A percentile compares a stretch with the other conserved stretches of the same genome.
Conservation (phyloP, 2,113 vertebrate genomes). For the Ceuthmochares aereus region DNA sequence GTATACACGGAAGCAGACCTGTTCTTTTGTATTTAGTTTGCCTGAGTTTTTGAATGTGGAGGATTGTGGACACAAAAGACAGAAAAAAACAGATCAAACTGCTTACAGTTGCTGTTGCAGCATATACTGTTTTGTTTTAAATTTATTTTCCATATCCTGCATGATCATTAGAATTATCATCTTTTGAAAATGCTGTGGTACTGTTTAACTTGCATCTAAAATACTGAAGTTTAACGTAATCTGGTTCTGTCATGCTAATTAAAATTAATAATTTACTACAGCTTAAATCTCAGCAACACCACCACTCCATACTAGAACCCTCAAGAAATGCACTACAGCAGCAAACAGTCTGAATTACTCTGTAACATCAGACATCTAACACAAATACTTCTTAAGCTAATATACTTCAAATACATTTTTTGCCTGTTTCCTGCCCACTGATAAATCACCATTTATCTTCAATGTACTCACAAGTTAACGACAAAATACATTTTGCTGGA, state of each 20-base stretch:
- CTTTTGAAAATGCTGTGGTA: not conserved
- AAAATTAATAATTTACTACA: not conserved
- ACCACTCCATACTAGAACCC: not conserved
- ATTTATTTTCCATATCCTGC: not conserved
- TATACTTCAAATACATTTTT: not conserved
- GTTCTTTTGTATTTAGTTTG: not conserved
- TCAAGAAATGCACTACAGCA: not conserved
- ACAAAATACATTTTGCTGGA: not conserved
- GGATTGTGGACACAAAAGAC: not conserved
- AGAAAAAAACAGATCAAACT: not conserved
- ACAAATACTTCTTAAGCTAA: not conserved
- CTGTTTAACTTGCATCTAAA: not conserved
- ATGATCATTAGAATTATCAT: not conserved
- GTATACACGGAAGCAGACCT: not conserved
- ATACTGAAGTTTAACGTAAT: not conserved
- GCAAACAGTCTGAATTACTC: not conserved
- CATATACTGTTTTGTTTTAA: not conserved
- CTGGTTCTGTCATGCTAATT: not conserved
- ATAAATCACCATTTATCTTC: not conserved
- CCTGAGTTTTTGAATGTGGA: not conserved
- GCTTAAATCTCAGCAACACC: not conserved
- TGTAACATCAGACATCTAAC: not conserved
- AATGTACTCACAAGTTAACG: not conserved
- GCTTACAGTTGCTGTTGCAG: not conserved
- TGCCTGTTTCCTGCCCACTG: not conserved